phyloP scores from a whole-genome alignment of 2,113 vertebrate genomes.

The Galemys pyrenaicus region DNA sequence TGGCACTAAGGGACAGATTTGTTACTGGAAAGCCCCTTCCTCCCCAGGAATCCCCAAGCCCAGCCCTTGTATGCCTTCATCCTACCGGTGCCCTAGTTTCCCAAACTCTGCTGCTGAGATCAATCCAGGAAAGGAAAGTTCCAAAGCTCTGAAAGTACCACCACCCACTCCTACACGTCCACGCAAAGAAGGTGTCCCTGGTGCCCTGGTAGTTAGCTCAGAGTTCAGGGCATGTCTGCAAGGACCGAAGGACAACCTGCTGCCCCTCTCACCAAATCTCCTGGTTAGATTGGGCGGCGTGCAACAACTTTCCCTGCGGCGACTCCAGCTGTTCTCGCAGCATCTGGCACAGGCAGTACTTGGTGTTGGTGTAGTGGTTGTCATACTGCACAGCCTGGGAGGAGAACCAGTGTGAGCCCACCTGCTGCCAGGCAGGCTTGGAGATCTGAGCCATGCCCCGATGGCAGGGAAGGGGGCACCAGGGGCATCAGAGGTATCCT shows the following conservation, averaged over 20 bases:
- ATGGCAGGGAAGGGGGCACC: neutral
- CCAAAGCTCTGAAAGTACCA: neutral
- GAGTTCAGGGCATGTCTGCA: neutral
- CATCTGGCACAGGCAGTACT: slow-evolving; percentile 99
- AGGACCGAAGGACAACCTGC: neutral
- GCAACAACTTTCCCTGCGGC: slow-evolving; percentile 91
- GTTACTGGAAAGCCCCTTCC: neutral
- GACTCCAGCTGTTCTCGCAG: slow-evolving; percentile 95
- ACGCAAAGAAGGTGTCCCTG: neutral
- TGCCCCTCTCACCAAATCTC: slow-evolving; percentile 93
- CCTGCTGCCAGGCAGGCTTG: neutral
- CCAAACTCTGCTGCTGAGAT: neutral
- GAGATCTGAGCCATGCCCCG: neutral
- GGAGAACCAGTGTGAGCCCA: slow-evolving; percentile 54
- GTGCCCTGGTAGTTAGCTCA: neutral
- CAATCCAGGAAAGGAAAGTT: neutral
- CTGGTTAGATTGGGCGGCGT: slow-evolving; percentile 91
- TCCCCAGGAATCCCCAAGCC: slow-evolving; percentile 31
- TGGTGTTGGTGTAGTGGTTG: slow-evolving; percentile 96
- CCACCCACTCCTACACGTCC: neutral
- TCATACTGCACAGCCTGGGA: slow-evolving; percentile 93
- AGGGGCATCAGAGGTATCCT: neutral
- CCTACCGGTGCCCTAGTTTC: neutral
- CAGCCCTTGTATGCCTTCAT: neutral
- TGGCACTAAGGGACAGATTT: neutral